A percentile compares a stretch with the other conserved stretches of the same genome.
Evolutionary conservation across 1,140 invertebrate species (phyloP).

Genomic region (honey bee (Apis mellifera)): Amel_HAv3.1 CM009940.2:7174501-7175000

Average conservation of each 20-base stretch:
- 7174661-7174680: background rate
- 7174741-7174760: background rate
- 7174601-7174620: background rate
- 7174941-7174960: background rate
- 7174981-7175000: no score
- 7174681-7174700: background rate
- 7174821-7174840: no score
- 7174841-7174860: no score
- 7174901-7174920: no score
- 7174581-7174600: background rate
- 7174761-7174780: background rate
- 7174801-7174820: background rate
- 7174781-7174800: background rate
- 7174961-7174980: no score
- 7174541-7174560: slow-evolving; percentile 10
- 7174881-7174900: no score
- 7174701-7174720: slow-evolving; percentile 8
- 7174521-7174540: slow-evolving; percentile 58
- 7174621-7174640: background rate
- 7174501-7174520: slow-evolving; percentile 67
- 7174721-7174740: background rate
- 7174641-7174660: slow-evolving; percentile 14
- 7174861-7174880: no score
- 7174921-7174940: no score
- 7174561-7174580: background rate